Evolutionary conservation across 2,888 invertebrate species (phyloP).

Genomic region (Colostygia pectinataria): DNA sequence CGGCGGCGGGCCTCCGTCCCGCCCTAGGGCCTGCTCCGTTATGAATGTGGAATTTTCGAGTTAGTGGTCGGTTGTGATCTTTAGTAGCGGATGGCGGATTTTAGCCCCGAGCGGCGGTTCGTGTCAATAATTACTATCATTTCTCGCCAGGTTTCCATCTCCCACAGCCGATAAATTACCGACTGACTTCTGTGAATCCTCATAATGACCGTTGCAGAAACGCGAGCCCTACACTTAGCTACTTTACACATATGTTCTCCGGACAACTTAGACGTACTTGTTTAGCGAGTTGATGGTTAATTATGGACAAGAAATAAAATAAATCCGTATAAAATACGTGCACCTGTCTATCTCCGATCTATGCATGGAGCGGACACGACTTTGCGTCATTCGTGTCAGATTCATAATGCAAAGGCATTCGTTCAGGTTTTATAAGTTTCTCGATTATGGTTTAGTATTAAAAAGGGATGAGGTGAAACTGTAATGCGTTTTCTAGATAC

Average conservation of each 20-base stretch:
- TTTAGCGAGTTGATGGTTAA: slow-evolving; percentile 33
- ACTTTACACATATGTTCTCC: slow-evolving; percentile 47
- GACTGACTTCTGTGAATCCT: slow-evolving; percentile 73
- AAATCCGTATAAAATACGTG: slow-evolving; percentile 28
- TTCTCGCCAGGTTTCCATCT: slow-evolving; percentile 67
- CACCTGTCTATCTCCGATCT: slow-evolving; percentile 28
- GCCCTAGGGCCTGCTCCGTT: slow-evolving; percentile 69
- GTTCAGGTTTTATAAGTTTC: slow-evolving; percentile 46
- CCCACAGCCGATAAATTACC: slow-evolving; percentile 66
- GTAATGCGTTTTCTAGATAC: slow-evolving; percentile 71
- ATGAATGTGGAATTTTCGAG: slow-evolving; percentile 76
- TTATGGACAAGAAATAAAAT: slow-evolving; percentile 23
- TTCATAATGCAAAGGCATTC: slow-evolving; percentile 43
- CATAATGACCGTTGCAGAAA: slow-evolving; percentile 67
- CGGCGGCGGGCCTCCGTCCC: slow-evolving; percentile 44
- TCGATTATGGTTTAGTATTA: slow-evolving; percentile 58
- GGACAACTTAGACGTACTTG: slow-evolving; percentile 36
- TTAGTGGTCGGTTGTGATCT: slow-evolving; percentile 73
- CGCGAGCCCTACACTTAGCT: slow-evolving; percentile 54
- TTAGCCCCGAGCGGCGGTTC: slow-evolving; percentile 62
- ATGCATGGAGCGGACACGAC: slow-evolving; percentile 25
- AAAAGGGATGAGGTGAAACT: slow-evolving; percentile 59
- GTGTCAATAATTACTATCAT: slow-evolving; percentile 81
- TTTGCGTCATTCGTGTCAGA: slow-evolving; percentile 38
- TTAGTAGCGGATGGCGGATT: slow-evolving; percentile 58